These are phyloP conservation scores for Gila robusta DNA, from an alignment of 2,797 vertebrate genomes.

Conservation along the genomic window DNA sequence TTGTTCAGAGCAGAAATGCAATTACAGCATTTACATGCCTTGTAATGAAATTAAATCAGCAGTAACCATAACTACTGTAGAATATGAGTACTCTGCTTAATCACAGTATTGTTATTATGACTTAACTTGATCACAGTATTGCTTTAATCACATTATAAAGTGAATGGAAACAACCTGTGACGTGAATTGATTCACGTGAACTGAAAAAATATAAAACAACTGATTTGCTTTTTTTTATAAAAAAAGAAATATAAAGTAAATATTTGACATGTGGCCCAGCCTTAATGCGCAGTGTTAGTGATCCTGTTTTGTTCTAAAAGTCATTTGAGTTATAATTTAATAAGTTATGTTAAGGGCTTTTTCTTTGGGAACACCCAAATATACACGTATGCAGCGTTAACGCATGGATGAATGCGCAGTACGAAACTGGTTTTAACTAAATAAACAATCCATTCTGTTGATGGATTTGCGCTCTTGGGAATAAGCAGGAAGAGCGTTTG, in stretches of 20 bases:
- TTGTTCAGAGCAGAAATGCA: constrained; percentile 1
- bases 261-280: neutral
- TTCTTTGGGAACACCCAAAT: neutral
- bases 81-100: neutral
- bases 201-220: neutral
- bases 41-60: neutral
- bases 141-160: neutral
- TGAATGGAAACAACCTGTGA: neutral
- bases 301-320: neutral
- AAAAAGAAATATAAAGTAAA: neutral
- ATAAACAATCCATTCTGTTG: constrained; percentile 62
- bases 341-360: neutral
- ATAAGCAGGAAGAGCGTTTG: constrained; percentile 5
- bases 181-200: neutral
- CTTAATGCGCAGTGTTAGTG: neutral
- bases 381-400: neutral
- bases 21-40: neutral
- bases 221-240: neutral
- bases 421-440: constrained; percentile 51
- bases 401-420: neutral
- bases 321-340: neutral
- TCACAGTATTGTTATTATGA: neutral
- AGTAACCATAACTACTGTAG: neutral
- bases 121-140: neutral
- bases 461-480: constrained; percentile 54